phyloP scores from a whole-genome alignment of 1,140 invertebrate genomes.

The Drosophila melanica region DNA sequence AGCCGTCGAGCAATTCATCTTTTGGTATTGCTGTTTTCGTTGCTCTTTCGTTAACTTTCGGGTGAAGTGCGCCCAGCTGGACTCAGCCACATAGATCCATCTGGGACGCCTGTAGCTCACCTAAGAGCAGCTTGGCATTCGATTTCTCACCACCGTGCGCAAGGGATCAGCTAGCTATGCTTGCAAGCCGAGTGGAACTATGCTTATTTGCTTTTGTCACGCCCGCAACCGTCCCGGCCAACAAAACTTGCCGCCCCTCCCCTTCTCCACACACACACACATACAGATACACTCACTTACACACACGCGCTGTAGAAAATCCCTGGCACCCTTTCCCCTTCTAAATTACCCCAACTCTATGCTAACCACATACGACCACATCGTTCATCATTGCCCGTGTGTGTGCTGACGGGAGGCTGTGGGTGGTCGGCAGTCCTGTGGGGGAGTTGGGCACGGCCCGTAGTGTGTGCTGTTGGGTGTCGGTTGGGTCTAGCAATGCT shows the following conservation, averaged over 20 bases:
- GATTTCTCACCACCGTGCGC: slow-evolving; percentile 10
- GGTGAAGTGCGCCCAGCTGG: slow-evolving; percentile 48
- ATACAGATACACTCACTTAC: slow-evolving; percentile 19
- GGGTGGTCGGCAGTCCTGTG: slow-evolving; percentile 5
- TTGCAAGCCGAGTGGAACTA: slow-evolving; percentile 38
- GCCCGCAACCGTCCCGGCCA: slow-evolving; percentile 34
- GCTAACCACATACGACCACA: slow-evolving; percentile 80
- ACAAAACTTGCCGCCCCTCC: slow-evolving; percentile 4
- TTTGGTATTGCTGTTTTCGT: slow-evolving; percentile 39
- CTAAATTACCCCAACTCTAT: slow-evolving; percentile 51
- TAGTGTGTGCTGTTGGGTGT: slow-evolving; percentile 39
- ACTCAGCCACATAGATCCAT: slow-evolving; percentile 41
- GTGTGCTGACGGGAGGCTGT: slow-evolving; percentile 47
- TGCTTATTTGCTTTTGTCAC: slow-evolving; percentile 58
- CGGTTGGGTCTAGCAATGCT: slow-evolving; percentile 55
- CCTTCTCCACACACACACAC: not conserved
- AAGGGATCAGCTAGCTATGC: slow-evolving; percentile 29
- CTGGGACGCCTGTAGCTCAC: slow-evolving; percentile 18
- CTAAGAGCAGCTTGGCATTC: slow-evolving; percentile 22
- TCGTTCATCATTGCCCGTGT: slow-evolving; percentile 80
- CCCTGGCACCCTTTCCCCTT: slow-evolving; percentile 30
- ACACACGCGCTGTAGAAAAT: slow-evolving; percentile 22
- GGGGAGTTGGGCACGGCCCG: not conserved
- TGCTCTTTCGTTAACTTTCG: slow-evolving; percentile 20
- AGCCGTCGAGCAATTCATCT: slow-evolving; percentile 70